Evolutionary conservation across 2,888 invertebrate species (phyloP).

Genomic region (Stratiomys singularior): DNA sequence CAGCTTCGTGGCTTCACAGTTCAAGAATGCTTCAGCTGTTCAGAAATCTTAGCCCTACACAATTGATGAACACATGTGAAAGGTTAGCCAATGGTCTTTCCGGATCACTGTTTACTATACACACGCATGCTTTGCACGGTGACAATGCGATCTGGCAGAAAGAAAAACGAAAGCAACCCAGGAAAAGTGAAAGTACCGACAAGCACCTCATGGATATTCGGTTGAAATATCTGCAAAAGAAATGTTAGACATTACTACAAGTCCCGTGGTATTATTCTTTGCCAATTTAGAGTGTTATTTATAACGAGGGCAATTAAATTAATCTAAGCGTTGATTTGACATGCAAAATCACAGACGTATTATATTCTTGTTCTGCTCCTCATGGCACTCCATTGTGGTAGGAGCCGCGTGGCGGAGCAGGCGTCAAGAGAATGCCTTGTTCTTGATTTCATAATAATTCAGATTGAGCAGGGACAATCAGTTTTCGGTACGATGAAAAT

Average conservation of each 20-base stretch:
- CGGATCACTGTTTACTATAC: no score
- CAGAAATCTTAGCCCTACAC: no score
- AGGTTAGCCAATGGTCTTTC: no score
- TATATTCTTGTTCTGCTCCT: neutral
- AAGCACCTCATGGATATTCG: constrained; percentile 33
- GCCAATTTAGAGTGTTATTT: constrained; percentile 39
- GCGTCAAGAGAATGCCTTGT: neutral
- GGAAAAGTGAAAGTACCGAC: constrained; percentile 13
- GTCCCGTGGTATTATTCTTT: constrained; percentile 24
- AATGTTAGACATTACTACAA: constrained; percentile 34
- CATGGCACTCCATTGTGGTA: neutral
- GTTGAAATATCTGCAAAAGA: constrained; percentile 36
- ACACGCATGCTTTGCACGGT: no score
- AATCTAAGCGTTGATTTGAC: constrained; percentile 41
- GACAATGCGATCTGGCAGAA: neutral
- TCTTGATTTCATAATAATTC: neutral
- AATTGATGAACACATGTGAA: no score
- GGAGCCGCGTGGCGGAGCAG: constrained; percentile 7
- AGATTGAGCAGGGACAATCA: constrained; percentile 31
- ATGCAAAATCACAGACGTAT: constrained; percentile 27
- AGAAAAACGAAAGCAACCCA: neutral
- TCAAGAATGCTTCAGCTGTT: no score
- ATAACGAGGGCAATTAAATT: constrained; percentile 44
- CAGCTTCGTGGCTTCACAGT: no score
- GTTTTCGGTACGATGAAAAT: constrained; percentile 25